These are phyloP conservation scores for Polyergus mexicanus DNA, from an alignment of 1,140 invertebrate species.

Conservation along the genomic window DNA sequence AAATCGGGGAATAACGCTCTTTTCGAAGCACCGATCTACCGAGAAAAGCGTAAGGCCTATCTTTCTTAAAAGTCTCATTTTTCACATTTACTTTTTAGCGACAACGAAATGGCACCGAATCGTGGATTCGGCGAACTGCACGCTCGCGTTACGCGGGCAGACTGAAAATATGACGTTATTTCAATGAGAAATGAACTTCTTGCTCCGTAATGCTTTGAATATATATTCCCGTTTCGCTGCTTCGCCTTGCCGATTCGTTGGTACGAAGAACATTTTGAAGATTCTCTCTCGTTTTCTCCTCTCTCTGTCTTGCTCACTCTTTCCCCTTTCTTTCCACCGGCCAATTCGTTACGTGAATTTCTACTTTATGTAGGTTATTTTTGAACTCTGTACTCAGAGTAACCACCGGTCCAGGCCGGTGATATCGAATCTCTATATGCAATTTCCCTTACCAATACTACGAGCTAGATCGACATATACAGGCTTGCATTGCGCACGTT, in stretches of 20 bases:
- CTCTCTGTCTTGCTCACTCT: neutral
- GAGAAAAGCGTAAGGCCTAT: neutral
- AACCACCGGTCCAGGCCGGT: neutral
- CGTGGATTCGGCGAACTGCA: conserved; percentile 63
- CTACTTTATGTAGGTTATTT: conserved; percentile 11
- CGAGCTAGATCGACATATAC: neutral
- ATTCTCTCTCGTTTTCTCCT: conserved; percentile 37
- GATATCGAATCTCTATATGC: neutral
- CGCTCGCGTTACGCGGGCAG: conserved; percentile 59
- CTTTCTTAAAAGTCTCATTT: conserved; percentile 50
- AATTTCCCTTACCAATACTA: conserved; percentile 14
- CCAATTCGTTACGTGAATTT: conserved; percentile 21
- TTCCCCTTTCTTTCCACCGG: neutral
- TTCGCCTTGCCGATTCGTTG: conserved; percentile 48
- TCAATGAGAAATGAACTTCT: conserved; percentile 73
- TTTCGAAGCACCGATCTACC: conserved; percentile 35
- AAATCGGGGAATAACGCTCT: conserved; percentile 3
- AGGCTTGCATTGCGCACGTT: neutral
- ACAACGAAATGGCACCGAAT: conserved; percentile 50
- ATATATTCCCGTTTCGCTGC: conserved; percentile 44
- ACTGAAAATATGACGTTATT: conserved; percentile 74
- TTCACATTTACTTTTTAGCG: conserved; percentile 66
- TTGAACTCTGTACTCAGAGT: conserved; percentile 1
- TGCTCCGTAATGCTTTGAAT: conserved; percentile 24
- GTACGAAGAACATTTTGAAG: conserved; percentile 46